Evolutionary conservation across 1,140 invertebrate genomes (phyloP).

Genomic region (Drosophila arawakana): DNA sequence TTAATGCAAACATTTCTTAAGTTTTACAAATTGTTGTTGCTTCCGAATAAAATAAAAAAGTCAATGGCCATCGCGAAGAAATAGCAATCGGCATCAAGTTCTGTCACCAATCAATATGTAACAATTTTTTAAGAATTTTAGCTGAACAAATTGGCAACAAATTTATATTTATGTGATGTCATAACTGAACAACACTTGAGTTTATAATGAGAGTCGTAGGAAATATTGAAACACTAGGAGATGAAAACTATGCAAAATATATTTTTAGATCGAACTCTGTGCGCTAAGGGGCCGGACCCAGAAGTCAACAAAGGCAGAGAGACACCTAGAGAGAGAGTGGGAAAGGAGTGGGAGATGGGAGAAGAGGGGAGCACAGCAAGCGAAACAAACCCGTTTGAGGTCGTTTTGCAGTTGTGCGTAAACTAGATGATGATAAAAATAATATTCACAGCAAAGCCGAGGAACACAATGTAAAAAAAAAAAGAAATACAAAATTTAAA

Average conservation of each 20-base stretch:
- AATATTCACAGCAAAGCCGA: constrained; percentile 13
- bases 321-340: not conserved
- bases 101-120: constrained; percentile 22
- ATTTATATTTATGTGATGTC: constrained; percentile 5
- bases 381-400: constrained; percentile 36
- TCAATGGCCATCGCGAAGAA: constrained; percentile 43
- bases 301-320: not conserved
- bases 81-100: not conserved
- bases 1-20: constrained; percentile 22
- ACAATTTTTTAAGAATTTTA: no score
- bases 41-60: constrained; percentile 23
- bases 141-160: constrained; percentile 2
- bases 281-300: constrained; percentile 25
- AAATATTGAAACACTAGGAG: not conserved
- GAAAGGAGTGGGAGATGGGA: not conserved
- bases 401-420: constrained; percentile 30
- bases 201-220: constrained; percentile 14
- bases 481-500: constrained; percentile 4
- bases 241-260: constrained; percentile 3
- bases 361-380: not conserved
- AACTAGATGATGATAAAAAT: constrained; percentile 42
- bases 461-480: constrained; percentile 1
- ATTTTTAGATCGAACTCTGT: constrained; percentile 37
- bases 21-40: constrained; percentile 28
- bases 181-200: constrained; percentile 15